Percentiles rank a stretch among this genome's conserved stretches.
Conservation (phyloP, 2,797 vertebrate species). For the Phoxinus dragarum region DNA sequence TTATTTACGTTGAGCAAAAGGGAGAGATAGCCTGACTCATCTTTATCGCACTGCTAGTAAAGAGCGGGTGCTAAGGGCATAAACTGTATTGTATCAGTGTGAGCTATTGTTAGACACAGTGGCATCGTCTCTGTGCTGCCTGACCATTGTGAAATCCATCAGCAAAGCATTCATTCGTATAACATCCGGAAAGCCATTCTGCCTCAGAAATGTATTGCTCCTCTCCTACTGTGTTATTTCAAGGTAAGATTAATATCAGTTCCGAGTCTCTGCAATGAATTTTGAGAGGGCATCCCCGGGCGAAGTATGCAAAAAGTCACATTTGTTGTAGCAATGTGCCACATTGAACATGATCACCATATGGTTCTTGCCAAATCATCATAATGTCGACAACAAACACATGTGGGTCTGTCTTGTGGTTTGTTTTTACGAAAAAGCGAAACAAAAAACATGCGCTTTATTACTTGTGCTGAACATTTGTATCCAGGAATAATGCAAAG, state of each 20-base stretch:
- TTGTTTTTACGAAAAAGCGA: constrained; percentile 36
- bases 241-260: constrained; percentile 61
- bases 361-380: constrained; percentile 52
- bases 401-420: constrained; percentile 34
- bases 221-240: constrained; percentile 56
- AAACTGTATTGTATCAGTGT: constrained; percentile 52
- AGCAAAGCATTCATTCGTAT: constrained; percentile 57
- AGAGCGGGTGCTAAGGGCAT: constrained; percentile 43
- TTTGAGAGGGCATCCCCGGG: constrained; percentile 50
- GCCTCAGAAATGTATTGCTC: constrained; percentile 55
- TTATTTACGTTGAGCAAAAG: constrained; percentile 11
- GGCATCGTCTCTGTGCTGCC: constrained; percentile 37
- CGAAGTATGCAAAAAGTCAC: constrained; percentile 46
- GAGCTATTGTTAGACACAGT: constrained; percentile 54
- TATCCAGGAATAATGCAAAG: constrained; percentile 41
- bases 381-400: constrained; percentile 58
- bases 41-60: constrained; percentile 37
- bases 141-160: constrained; percentile 60
- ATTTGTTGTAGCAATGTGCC: constrained; percentile 46
- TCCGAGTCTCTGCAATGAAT: constrained; percentile 50
- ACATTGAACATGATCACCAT: constrained; percentile 37
- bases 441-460: constrained; percentile 39
- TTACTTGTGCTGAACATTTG: constrained; percentile 38
- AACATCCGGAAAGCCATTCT: constrained; percentile 56
- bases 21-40: constrained; percentile 30